Evolutionary conservation across 2,797 vertebrate genomes (phyloP).

Genomic region (Dendrocincla fuliginosa): DNA sequence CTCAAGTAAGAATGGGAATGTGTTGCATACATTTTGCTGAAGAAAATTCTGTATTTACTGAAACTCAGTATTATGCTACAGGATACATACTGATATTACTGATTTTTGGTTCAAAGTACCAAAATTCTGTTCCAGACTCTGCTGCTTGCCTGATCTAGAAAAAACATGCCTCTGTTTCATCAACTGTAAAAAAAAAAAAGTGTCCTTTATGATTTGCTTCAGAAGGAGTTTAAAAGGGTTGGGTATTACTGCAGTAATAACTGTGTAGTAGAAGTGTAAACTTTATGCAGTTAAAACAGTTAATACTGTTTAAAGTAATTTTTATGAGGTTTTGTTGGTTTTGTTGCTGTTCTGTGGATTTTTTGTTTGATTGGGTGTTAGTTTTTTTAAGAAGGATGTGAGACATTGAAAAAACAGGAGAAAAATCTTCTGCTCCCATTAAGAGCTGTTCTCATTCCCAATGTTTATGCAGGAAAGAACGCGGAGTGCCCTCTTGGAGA

Average conservation of each 20-base stretch:
- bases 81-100: neutral
- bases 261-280: neutral
- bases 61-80: neutral
- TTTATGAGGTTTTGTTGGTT: neutral
- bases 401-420: neutral
- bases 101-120: neutral
- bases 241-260: neutral
- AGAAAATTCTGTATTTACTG: neutral
- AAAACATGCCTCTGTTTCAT: neutral
- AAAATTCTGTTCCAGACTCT: neutral
- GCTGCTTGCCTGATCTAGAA: neutral
- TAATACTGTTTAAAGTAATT: neutral
- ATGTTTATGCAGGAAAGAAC: constrained; percentile 84
- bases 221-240: neutral
- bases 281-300: neutral
- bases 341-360: neutral
- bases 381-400: neutral
- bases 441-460: neutral
- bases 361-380: neutral
- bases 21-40: neutral
- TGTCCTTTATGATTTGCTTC: neutral
- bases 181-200: neutral
- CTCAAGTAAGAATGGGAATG: neutral
- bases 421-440: rapidly evolving
- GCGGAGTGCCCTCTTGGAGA: constrained; percentile 88